Base-by-base conservation (phyloP, 1,140 invertebrate species). In the Adelges cooleyi region DNA sequence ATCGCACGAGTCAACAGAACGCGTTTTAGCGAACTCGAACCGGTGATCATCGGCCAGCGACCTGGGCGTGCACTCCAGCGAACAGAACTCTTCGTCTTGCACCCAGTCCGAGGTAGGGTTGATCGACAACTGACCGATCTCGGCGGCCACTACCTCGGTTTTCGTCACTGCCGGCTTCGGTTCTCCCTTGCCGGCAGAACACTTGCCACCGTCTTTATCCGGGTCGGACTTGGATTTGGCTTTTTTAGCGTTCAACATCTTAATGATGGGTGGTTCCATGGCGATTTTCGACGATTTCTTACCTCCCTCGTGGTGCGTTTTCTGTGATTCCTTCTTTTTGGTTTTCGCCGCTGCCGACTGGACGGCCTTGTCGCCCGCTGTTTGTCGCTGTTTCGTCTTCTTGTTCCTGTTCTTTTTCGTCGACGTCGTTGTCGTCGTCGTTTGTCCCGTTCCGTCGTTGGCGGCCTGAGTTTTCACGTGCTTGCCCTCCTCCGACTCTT, bases 251-350 rank as follows among this genome's bases (percentile, higher is more conserved):
- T 50, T 65, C 15, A 65, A 6, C 27, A 36, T 65, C 13, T 65
- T 52, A 38, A 65, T 51, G 1, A 51, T 65, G 4, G 62, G 38
- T 13, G 46, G 46, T 25, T 65, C 62, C 9, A 40, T 65, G 1
- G 56, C 56, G 3, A 62, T 48, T 18, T 62, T 62, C 1, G 56
- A 62, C 11, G 56, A 62, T 33, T 62, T 62, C 17, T 62, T 62
- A 11, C 11, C 11, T 5, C 29, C 29, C n/a, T 62, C 56, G 18
- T 48, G 42, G 22, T 62, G 40, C 0, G 3, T 20, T 27, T 62
- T 38, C 20, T 44, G 49, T 3, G 11, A 10, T 6, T 66, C 36
- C 20, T 29, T 27, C 5, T 17, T 17, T 25, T 53, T 53, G 1
- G 29, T 36, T 18, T 36, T 38, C 1, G 15, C n/a, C 1, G 10